Evolutionary conservation across 1,140 invertebrate species (phyloP).

Genomic region (Brachionus koreanus): DNA sequence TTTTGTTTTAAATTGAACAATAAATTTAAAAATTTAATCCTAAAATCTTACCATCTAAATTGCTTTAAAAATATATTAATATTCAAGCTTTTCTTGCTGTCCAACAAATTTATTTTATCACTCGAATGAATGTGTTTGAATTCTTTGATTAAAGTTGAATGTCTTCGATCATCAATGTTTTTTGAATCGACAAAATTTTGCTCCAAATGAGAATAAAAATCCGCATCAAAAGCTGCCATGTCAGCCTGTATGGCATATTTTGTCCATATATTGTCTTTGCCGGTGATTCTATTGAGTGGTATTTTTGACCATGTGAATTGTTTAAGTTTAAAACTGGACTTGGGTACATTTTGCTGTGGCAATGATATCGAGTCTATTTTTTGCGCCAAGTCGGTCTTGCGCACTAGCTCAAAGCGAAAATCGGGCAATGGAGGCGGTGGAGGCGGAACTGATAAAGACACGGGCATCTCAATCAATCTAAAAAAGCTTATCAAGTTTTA

Average conservation of each 20-base stretch:
- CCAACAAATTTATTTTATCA: slow-evolving; percentile 27
- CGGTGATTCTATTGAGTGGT: background rate
- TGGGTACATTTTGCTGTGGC: slow-evolving; percentile 4
- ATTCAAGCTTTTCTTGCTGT: slow-evolving; percentile 28
- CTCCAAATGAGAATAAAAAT: background rate
- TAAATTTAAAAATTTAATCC: background rate
- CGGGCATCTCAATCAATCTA: background rate
- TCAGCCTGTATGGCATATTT: background rate
- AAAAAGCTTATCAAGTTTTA: background rate
- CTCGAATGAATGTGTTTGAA: background rate
- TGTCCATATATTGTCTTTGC: slow-evolving; percentile 26
- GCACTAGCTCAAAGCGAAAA: slow-evolving; percentile 3
- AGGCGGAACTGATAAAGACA: background rate
- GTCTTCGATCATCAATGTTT: slow-evolving; percentile 10
- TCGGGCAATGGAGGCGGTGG: slow-evolving; percentile 18
- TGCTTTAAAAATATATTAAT: slow-evolving; percentile 35
- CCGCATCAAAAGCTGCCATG: background rate
- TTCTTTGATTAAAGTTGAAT: slow-evolving; percentile 9
- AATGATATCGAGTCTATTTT: background rate
- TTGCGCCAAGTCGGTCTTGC: background rate
- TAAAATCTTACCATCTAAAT: slow-evolving; percentile 23
- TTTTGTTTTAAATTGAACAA: too few relatives aligned
- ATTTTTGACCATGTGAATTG: slow-evolving; percentile 38
- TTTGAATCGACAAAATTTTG: background rate
- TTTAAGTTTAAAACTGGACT: slow-evolving; percentile 13